phyloP scores from a whole-genome alignment of 2,888 invertebrate genomes.

The Gymnosoma rotundatum region DNA sequence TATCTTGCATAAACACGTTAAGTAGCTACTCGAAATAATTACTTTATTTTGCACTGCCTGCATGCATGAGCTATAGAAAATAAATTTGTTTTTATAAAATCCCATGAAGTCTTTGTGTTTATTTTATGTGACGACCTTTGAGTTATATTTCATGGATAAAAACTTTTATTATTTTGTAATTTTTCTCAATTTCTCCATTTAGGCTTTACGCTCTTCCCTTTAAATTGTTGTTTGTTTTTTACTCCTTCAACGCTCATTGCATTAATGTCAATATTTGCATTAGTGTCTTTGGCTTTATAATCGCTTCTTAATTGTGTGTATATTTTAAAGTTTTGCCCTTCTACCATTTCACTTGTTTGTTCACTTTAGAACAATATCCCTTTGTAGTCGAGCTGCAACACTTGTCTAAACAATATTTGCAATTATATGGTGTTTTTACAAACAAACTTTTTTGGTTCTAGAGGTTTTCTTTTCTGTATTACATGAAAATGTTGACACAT shows the following conservation, averaged over 20 bases:
- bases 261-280: neutral
- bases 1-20: slow-evolving; percentile 51
- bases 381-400: neutral
- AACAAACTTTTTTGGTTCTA: neutral
- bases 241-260: neutral
- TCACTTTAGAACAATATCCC: neutral
- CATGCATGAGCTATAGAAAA: neutral
- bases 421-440: neutral
- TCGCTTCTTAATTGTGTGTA: neutral
- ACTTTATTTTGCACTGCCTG: slow-evolving; percentile 23
- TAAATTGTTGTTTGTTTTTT: neutral
- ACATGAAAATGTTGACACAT: too few relatives aligned
- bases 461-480: too few relatives aligned
- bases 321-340: neutral
- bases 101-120: neutral
- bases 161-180: too few relatives aligned
- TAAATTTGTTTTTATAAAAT: neutral
- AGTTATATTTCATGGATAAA: neutral
- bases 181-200: too few relatives aligned
- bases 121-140: neutral
- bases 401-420: neutral
- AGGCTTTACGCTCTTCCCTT: neutral
- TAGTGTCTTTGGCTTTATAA: neutral
- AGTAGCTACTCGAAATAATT: slow-evolving; percentile 64
- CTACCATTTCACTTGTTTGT: too few relatives aligned